Percentiles rank a stretch among this genome's conserved stretches.
Evolutionary conservation across 2,888 invertebrate genomes (phyloP).

Genomic region (Sarcophaga rosellei): DNA sequence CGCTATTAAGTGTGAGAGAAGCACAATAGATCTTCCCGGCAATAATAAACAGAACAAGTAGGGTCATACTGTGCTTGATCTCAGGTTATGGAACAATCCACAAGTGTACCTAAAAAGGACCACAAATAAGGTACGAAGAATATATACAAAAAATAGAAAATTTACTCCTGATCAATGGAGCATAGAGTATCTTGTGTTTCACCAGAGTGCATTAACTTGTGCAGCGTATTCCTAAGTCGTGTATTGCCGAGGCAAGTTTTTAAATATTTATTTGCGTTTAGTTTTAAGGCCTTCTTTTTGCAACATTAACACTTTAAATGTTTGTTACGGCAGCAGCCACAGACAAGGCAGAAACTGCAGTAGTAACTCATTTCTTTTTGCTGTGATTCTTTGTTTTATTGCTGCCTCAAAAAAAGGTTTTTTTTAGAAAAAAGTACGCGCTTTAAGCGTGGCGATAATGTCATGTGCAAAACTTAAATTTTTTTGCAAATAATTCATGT

Average conservation of each 20-base stretch:
- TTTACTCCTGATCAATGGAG: too few species aligned
- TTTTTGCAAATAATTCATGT: slow-evolving; percentile 37
- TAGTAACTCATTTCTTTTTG: too few species aligned
- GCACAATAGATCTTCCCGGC: too few species aligned
- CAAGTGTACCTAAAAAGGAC: too few species aligned
- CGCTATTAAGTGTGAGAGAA: too few species aligned
- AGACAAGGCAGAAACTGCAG: neutral
- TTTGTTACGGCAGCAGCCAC: slow-evolving; percentile 29
- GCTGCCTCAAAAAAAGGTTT: neutral
- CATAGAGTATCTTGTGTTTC: too few species aligned
- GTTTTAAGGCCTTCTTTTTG: neutral
- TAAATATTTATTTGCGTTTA: neutral
- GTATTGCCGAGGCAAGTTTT: neutral
- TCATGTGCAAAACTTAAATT: slow-evolving; percentile 60
- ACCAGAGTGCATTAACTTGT: too few species aligned
- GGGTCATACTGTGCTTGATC: too few species aligned
- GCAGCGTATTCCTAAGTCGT: neutral
- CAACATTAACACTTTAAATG: slow-evolving; percentile 54
- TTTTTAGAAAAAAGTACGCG: slow-evolving; percentile 48
- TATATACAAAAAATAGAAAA: too few species aligned
- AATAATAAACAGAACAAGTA: too few species aligned
- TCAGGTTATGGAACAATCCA: too few species aligned
- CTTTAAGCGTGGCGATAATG: slow-evolving; percentile 67
- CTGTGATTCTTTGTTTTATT: neutral
- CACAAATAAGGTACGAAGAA: too few species aligned